Conservation (phyloP, 2,888 invertebrate species). For the Timema cristinae region DNA sequence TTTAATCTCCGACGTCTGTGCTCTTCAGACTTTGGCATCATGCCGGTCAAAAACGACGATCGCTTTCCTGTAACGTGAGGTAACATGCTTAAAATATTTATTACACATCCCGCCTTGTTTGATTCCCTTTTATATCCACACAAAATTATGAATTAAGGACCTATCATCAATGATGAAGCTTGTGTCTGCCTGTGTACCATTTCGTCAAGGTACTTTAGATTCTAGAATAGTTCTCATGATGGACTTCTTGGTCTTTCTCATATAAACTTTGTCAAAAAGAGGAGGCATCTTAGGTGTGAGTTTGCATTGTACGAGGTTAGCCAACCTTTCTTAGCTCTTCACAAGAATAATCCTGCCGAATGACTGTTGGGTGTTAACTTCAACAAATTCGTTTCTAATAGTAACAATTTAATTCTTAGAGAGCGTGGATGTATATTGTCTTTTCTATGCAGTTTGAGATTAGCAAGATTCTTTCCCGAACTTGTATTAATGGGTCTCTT, state of each 20-base stretch:
- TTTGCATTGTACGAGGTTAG: not conserved
- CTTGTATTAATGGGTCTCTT: not conserved
- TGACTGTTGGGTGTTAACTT: not conserved
- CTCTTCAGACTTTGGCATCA: no score
- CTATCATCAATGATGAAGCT: not conserved
- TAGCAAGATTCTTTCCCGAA: not conserved
- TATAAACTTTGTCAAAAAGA: not conserved
- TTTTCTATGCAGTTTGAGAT: not conserved
- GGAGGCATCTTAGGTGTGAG: not conserved
- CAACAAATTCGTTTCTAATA: not conserved
- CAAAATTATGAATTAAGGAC: constrained; percentile 1
- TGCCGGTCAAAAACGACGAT: no score
- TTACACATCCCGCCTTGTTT: not conserved
- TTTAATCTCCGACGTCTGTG: no score
- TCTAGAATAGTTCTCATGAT: not conserved
- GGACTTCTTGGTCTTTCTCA: not conserved
- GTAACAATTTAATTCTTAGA: not conserved
- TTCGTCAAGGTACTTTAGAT: not conserved
- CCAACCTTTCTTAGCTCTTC: not conserved
- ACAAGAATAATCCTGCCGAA: not conserved
- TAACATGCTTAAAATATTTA: not conserved
- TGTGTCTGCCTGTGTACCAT: not conserved
- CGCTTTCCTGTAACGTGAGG: no score
- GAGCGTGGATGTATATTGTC: not conserved
- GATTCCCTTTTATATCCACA: not conserved